A percentile compares a stretch with the other conserved stretches of the same genome.
Conservation (phyloP, 2,888 invertebrate species). For the Aporophyla lueneburgensis region DNA sequence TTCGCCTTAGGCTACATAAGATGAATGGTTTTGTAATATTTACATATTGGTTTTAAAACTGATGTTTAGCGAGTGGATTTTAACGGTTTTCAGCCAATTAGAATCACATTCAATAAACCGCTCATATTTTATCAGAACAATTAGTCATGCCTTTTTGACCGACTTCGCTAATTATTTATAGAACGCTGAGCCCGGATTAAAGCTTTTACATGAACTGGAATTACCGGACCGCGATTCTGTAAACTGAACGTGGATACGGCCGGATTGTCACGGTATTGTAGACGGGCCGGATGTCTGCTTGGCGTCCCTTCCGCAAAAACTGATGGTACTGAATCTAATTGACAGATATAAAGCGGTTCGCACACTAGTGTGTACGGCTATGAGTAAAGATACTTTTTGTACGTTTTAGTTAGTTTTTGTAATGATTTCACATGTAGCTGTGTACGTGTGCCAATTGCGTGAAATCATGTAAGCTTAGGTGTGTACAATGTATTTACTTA, state of each 20-base stretch:
- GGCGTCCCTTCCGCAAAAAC: neutral
- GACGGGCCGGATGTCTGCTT: neutral
- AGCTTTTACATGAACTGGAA: constrained; percentile 11
- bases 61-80: neutral
- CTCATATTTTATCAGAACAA: constrained; percentile 11
- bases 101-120: neutral
- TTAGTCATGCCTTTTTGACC: neutral
- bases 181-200: constrained; percentile 20
- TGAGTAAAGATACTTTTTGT: neutral
- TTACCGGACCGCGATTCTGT: neutral
- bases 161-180: constrained; percentile 19
- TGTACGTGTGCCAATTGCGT: neutral
- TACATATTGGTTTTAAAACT: neutral
- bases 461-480: neutral
- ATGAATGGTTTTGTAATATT: neutral
- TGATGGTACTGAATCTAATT: neutral
- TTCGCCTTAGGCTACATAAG: neutral
- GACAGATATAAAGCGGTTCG: neutral
- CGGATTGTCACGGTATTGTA: constrained; percentile 21
- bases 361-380: neutral
- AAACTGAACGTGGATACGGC: neutral
- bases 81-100: constrained; percentile 1
- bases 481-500: neutral
- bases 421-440: too few species aligned
- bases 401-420: neutral